Evolutionary conservation across 1,140 invertebrate genomes (phyloP).

Genomic region (Cotesia vestalis): DNA sequence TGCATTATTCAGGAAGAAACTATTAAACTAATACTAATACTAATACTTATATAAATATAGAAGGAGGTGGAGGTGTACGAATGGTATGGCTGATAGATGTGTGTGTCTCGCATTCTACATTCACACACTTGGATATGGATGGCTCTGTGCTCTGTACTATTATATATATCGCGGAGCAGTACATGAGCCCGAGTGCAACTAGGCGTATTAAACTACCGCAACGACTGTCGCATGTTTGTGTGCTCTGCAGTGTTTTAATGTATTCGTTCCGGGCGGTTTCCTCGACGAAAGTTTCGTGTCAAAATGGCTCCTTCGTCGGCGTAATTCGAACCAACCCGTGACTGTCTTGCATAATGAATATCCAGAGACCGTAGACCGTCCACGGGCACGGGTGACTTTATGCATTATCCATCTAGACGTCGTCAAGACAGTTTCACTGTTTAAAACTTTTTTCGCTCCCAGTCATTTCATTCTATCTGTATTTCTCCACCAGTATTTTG

Average conservation of each 20-base stretch:
- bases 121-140: no score
- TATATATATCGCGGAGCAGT: constrained; percentile 27
- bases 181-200: constrained; percentile 48
- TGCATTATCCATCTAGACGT: constrained; percentile 38
- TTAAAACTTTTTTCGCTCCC: constrained; percentile 25
- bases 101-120: constrained; percentile 11
- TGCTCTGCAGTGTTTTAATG: constrained; percentile 54
- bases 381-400: constrained; percentile 25
- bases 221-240: constrained; percentile 52
- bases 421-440: constrained; percentile 37
- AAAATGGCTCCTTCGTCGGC: constrained; percentile 42
- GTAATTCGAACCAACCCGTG: constrained; percentile 38
- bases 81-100: constrained; percentile 7
- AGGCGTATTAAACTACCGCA: constrained; percentile 51
- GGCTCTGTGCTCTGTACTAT: constrained; percentile 21
- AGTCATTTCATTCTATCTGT: neutral
- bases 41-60: constrained; percentile 40
- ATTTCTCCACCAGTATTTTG: neutral
- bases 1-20: constrained; percentile 61
- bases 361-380: constrained; percentile 9
- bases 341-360: constrained; percentile 40
- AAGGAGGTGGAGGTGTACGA: no score
- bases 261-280: constrained; percentile 55
- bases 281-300: constrained; percentile 41
- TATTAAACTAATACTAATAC: constrained; percentile 55